Conservation (phyloP, 2,888 invertebrate species). For the Petrolisthes cinctipes region DNA sequence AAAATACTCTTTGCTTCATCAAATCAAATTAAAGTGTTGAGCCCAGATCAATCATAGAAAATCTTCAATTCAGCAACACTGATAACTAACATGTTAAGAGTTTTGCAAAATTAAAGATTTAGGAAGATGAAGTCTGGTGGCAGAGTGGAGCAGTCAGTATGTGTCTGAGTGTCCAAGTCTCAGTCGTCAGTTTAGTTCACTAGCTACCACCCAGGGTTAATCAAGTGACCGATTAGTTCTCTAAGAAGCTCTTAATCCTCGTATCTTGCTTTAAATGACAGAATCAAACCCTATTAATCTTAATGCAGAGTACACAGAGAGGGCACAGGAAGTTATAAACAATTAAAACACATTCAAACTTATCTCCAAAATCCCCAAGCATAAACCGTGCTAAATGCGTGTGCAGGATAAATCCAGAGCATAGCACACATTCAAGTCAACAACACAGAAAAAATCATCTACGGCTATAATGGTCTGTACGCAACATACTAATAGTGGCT, state of each 20-base stretch:
- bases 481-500: conserved; percentile 61
- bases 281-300: conserved; percentile 63
- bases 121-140: conserved; percentile 38
- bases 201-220: conserved; percentile 63
- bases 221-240: conserved; percentile 60
- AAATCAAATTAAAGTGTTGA: conserved; percentile 33
- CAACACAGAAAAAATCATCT: conserved; percentile 63
- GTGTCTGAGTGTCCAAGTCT: conserved; percentile 54
- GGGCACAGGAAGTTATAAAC: conserved; percentile 63
- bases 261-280: conserved; percentile 60
- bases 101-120: conserved; percentile 44
- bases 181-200: conserved; percentile 62
- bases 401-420: conserved; percentile 64
- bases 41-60: conserved; percentile 34
- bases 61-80: conserved; percentile 46
- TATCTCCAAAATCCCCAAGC: conserved; percentile 64
- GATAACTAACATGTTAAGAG: conserved; percentile 19
- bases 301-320: conserved; percentile 63
- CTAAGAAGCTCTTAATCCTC: conserved; percentile 63
- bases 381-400: conserved; percentile 64
- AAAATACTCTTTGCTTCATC: conserved; percentile 9
- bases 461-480: conserved; percentile 60
- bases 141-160: conserved; percentile 47
- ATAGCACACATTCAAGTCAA: conserved; percentile 65
- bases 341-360: conserved; percentile 63